These are phyloP conservation scores for Rhea pennata DNA, from an alignment of 2,113 vertebrate genomes.

Conservation along the genomic window DNA sequence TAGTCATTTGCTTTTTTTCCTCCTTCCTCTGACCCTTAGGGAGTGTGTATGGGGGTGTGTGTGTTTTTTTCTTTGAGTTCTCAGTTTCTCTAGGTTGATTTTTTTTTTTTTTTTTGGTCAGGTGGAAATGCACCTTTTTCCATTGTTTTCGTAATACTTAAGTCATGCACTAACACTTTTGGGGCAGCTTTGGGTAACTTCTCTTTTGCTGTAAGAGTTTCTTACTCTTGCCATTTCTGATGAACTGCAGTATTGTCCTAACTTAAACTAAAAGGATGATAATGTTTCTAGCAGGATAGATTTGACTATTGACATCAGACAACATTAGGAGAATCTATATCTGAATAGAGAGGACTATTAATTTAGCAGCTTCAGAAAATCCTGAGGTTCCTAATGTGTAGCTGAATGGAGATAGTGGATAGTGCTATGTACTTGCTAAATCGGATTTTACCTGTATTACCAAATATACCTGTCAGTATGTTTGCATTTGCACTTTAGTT, in stretches of 20 bases:
- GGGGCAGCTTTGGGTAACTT: neutral
- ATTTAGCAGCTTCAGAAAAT: neutral
- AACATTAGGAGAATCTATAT: neutral
- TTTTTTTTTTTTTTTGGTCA: neutral
- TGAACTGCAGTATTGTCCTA: neutral
- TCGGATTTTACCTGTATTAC: slow-evolving; percentile 37
- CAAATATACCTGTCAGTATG: neutral
- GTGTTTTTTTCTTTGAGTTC: neutral
- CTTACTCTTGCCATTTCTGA: neutral
- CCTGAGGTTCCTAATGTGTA: neutral
- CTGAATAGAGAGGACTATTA: accelerated
- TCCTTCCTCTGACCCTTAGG: neutral
- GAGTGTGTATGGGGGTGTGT: no score
- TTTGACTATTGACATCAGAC: no score
- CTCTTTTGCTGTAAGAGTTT: neutral
- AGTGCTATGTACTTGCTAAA: slow-evolving; percentile 25
- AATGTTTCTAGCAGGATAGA: neutral
- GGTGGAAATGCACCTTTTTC: neutral
- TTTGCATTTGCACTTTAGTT: slow-evolving; percentile 23
- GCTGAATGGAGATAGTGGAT: slow-evolving; percentile 6
- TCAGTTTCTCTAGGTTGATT: neutral
- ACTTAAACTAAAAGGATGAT: neutral
- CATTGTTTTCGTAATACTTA: neutral
- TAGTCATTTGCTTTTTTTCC: neutral
- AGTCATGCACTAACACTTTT: neutral